phyloP scores from a whole-genome alignment of 1,140 invertebrate genomes.

The Zeugodacus cucurbitae region DNA sequence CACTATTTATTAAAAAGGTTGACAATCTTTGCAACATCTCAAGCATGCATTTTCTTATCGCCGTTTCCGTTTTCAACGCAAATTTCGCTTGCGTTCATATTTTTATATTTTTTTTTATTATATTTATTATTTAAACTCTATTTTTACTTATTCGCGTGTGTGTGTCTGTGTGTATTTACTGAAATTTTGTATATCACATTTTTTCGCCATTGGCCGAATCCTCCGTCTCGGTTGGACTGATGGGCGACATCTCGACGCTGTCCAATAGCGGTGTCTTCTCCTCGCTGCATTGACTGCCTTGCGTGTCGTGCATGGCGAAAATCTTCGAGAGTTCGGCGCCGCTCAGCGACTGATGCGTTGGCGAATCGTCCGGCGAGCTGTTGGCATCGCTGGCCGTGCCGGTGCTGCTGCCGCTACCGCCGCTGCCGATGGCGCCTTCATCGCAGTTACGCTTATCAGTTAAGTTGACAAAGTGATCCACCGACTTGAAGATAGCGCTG shows the following conservation, averaged over 20 bases:
- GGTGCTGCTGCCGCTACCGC: constrained; percentile 46
- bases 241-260: constrained; percentile 65
- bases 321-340: constrained; percentile 59
- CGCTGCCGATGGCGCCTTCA: constrained; percentile 21
- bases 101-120: background rate
- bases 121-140: background rate
- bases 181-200: constrained; percentile 50
- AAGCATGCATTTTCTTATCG: background rate
- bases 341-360: constrained; percentile 55
- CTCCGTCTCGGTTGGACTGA: constrained; percentile 63
- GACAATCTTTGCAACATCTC: background rate
- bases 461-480: background rate
- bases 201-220: constrained; percentile 49
- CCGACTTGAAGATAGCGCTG: constrained; percentile 16
- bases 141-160: background rate
- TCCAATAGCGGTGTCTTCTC: constrained; percentile 64
- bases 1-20: no score
- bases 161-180: constrained; percentile 15
- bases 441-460: background rate
- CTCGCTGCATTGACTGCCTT: constrained; percentile 56
- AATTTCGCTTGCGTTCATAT: background rate
- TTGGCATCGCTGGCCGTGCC: constrained; percentile 46
- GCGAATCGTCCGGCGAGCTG: constrained; percentile 60
- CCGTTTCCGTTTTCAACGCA: background rate
- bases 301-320: constrained; percentile 60